Evolutionary conservation across 2,888 invertebrate species (phyloP).

Genomic region (Octonoba sinensis): DNA sequence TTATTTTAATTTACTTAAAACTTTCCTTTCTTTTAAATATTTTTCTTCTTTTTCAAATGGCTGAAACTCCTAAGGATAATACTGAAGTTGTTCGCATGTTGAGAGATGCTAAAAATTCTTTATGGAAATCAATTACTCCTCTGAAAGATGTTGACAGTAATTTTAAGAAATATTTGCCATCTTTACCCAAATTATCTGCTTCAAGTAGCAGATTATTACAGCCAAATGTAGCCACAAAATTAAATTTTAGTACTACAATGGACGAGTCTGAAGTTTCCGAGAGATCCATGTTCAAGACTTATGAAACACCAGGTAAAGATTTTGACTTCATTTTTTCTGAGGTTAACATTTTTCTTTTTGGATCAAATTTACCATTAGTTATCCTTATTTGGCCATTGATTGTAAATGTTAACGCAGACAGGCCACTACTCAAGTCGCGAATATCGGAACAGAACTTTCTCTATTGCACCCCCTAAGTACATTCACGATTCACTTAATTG

Average conservation of each 20-base stretch:
- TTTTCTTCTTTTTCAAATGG: no score
- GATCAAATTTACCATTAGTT: no score
- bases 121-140: slow-evolving; percentile 48
- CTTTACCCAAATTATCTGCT: slow-evolving; percentile 8
- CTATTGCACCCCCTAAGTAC: no score
- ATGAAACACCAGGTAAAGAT: slow-evolving; percentile 41
- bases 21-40: no score
- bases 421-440: no score
- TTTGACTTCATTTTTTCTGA: neutral
- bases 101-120: slow-evolving; percentile 48
- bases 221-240: slow-evolving; percentile 23
- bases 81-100: slow-evolving; percentile 60
- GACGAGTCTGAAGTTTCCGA: slow-evolving; percentile 25
- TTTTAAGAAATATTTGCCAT: slow-evolving; percentile 31
- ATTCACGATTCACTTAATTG: no score
- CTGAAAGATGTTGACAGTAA: slow-evolving; percentile 13
- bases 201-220: neutral
- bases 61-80: slow-evolving; percentile 46
- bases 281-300: neutral
- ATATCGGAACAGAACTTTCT: no score
- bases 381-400: no score
- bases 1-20: no score
- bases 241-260: slow-evolving; percentile 50
- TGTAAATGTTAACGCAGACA: no score
- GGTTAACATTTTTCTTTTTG: no score